Conservation (phyloP, 2,797 vertebrate species). For the Muscicapa comitata region DNA sequence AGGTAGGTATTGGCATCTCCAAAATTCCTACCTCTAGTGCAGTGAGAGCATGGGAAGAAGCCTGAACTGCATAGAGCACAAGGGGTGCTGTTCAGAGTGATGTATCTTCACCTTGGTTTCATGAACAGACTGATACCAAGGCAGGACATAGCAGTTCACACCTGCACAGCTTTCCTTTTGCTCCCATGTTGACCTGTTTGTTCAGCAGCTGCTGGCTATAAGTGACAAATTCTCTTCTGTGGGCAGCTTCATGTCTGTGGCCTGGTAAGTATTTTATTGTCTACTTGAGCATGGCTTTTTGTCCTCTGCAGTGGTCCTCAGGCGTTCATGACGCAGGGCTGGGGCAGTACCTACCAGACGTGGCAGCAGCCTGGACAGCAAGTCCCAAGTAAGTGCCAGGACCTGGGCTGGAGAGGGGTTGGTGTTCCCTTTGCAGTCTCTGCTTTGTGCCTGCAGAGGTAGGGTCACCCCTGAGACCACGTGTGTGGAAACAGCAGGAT, state of each 20-base stretch:
- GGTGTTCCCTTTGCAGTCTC: background rate
- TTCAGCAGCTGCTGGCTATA: background rate
- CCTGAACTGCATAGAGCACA: background rate
- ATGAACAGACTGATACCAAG: background rate
- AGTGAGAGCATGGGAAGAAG: background rate
- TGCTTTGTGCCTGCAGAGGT: background rate
- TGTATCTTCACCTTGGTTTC: background rate
- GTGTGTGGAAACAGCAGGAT: background rate
- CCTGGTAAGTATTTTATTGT: background rate
- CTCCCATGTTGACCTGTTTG: background rate
- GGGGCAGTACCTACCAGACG: slow-evolving; percentile 95
- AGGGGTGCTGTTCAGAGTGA: background rate
- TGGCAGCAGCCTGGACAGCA: slow-evolving; percentile 96
- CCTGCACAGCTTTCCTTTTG: background rate
- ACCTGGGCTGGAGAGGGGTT: background rate
- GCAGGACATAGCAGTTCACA: background rate
- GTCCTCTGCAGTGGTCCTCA: slow-evolving; percentile 84
- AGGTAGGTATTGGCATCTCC: background rate
- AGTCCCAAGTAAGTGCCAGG: slow-evolving; percentile 88
- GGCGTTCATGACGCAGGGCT: slow-evolving; percentile 93
- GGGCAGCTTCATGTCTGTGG: background rate
- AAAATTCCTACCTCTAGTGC: background rate
- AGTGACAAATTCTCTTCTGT: background rate
- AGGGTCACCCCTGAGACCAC: background rate
- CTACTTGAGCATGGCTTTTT: background rate